Evolutionary conservation across 2,888 invertebrate genomes (phyloP).

Genomic region (Erebia aethiops): DNA sequence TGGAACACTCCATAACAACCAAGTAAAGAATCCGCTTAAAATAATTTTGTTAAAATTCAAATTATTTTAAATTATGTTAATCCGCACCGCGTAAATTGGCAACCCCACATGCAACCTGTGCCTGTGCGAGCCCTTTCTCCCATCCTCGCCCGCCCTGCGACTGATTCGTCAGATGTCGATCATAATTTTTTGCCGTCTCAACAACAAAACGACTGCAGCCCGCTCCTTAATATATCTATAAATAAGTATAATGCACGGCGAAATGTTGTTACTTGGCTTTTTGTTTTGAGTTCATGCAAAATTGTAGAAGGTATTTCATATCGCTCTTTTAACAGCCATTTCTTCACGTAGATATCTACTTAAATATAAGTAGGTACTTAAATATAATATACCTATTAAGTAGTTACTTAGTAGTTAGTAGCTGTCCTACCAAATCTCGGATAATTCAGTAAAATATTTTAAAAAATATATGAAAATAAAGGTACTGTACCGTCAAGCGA

Average conservation of each 20-base stretch:
- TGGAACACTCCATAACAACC: neutral
- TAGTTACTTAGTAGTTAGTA: too few species aligned
- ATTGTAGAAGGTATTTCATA: neutral
- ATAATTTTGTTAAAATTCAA: neutral
- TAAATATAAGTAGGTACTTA: too few species aligned
- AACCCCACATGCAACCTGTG: slow-evolving; percentile 40
- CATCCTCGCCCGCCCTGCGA: slow-evolving; percentile 54
- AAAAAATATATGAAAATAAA: too few species aligned
- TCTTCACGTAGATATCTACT: too few species aligned
- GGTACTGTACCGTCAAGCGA: too few species aligned
- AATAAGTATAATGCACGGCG: neutral
- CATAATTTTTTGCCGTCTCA: slow-evolving; percentile 60
- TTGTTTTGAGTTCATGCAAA: neutral
- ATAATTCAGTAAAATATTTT: too few species aligned
- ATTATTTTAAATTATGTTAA: slow-evolving; percentile 16
- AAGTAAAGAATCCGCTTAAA: neutral
- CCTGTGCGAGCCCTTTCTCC: slow-evolving; percentile 55
- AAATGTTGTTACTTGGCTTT: neutral
- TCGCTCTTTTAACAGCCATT: neutral
- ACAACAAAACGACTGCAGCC: slow-evolving; percentile 39
- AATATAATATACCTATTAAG: too few species aligned
- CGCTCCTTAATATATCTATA: slow-evolving; percentile 21
- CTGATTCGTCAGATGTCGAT: slow-evolving; percentile 74
- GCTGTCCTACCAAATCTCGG: too few species aligned
- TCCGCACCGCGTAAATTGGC: slow-evolving; percentile 15